Conservation (phyloP, 2,888 invertebrate species). For the Nysson spinosus region DNA sequence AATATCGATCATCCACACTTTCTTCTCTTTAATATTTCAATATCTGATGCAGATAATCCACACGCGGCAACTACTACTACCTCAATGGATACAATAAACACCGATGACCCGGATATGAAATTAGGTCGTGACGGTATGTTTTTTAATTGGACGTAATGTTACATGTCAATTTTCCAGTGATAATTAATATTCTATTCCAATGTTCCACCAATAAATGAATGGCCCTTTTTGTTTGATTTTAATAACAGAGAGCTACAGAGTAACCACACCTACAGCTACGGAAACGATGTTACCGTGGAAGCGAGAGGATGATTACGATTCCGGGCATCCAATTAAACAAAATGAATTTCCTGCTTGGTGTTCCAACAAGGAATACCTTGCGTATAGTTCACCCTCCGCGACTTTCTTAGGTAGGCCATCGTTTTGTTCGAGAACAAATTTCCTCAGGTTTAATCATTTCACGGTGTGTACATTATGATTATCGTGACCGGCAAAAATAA, state of each 20-base stretch:
- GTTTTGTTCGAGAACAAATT: no score
- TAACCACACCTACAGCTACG: slow-evolving; percentile 91
- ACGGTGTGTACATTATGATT: no score
- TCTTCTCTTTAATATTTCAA: no score
- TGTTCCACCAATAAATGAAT: neutral
- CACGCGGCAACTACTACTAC: slow-evolving; percentile 55
- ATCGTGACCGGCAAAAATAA: no score
- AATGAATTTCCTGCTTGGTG: slow-evolving; percentile 97
- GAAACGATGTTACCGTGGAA: slow-evolving; percentile 97
- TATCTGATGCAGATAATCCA: slow-evolving; percentile 51
- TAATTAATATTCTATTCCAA: neutral
- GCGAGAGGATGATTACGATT: slow-evolving; percentile 86
- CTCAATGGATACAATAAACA: slow-evolving; percentile 60
- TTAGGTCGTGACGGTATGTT: slow-evolving; percentile 54
- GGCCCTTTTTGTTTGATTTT: neutral
- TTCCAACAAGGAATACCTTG: slow-evolving; percentile 94
- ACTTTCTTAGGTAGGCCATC: slow-evolving; percentile 93
- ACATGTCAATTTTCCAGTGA: neutral
- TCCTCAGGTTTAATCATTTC: no score
- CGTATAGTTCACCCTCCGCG: slow-evolving; percentile 93
- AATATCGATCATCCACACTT: no score
- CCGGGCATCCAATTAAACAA: slow-evolving; percentile 83
- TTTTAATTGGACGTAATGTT: neutral
- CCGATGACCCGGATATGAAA: slow-evolving; percentile 55
- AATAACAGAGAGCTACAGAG: slow-evolving; percentile 83